Base-by-base conservation (phyloP, 92 coral and sea anemone species). In the Parazoanthus darwini region DNA sequence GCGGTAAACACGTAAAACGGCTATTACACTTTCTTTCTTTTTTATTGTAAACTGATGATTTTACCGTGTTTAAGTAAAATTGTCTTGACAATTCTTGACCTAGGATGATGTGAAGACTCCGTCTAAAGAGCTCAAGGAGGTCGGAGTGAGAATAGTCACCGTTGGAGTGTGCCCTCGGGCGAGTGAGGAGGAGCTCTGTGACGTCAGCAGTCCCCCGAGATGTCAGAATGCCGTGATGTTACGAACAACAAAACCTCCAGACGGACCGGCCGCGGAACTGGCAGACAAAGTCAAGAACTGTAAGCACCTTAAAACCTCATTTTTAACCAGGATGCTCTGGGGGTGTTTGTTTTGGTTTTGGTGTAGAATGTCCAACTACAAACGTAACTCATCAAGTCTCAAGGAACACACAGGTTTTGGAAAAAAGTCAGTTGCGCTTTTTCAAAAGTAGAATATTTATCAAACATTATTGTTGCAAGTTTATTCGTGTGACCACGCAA, bases 161-260 rank as follows among this genome's bases (percentile, higher is more conserved):
- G 94, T 93, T 22, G 98, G 98, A 22, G 91, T 91, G 35, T 94
- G 98, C 81, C 77, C 91, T 29, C 75, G 54, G 16, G 94, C 88
- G 38, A 94, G 86, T 80, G 92, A 93, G 66, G 89, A 90, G 23
- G 94, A 93, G 56, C 92, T 94, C 51, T 94, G 98, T 66, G 87
- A 81, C 59, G 91, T 93, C 33, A 95, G 98, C 43, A 94, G 98
- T 42, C 95, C 98, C 10, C 95, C 98, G 0, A 82, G 88, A 50
- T 94, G 98, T 79, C 88, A 91, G 68, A 94, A 94, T n/a, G 94
- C 98, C 8, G 89, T 93, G 63, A 81, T 94, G 67, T 89, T 94
- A 86, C 90, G 86, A 65, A 88, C 92, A n/a, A 81, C 92, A 22
- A 81, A 78, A 78, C 98, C 98, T 8, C 93, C 93, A 0, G 88